Evolutionary conservation across 2,888 invertebrate genomes (phyloP).

Genomic region (Drosophila anceps): DNA sequence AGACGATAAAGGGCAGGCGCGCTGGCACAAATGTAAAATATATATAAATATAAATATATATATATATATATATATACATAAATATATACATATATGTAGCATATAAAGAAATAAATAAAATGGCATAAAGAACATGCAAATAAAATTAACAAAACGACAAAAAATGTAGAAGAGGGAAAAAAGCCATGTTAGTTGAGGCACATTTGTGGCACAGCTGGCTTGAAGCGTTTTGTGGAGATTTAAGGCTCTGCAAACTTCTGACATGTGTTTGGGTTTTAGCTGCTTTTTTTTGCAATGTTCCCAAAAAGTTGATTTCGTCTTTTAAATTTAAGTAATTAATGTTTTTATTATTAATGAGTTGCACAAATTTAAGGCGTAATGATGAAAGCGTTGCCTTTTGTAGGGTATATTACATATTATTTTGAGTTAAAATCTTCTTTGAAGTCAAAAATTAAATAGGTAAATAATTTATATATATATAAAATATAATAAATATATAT

Average conservation of each 20-base stretch:
- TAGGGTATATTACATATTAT: no score
- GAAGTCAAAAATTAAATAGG: no score
- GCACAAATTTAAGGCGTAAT: neutral
- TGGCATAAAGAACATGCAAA: constrained; percentile 72
- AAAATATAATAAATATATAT: no score
- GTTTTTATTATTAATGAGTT: neutral
- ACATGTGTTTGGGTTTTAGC: neutral
- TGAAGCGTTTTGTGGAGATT: constrained; percentile 27
- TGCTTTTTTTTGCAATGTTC: neutral
- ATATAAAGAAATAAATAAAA: constrained; percentile 68
- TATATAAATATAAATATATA: neutral
- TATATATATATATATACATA: constrained; percentile 15
- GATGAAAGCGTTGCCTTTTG: no score
- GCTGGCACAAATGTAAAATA: constrained; percentile 20
- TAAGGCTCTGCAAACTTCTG: constrained; percentile 18
- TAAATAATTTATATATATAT: no score
- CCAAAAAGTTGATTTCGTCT: constrained; percentile 2
- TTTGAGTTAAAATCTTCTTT: no score
- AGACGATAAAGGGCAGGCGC: constrained; percentile 46
- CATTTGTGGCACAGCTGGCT: constrained; percentile 41
- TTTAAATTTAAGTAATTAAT: constrained; percentile 1
- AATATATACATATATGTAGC: neutral
- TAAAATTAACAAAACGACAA: constrained; percentile 71
- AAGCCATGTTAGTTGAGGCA: constrained; percentile 27
- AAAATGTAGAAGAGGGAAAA: neutral